Base-by-base conservation (phyloP, 2,888 invertebrate species). In the Cephonodes hylas region DNA sequence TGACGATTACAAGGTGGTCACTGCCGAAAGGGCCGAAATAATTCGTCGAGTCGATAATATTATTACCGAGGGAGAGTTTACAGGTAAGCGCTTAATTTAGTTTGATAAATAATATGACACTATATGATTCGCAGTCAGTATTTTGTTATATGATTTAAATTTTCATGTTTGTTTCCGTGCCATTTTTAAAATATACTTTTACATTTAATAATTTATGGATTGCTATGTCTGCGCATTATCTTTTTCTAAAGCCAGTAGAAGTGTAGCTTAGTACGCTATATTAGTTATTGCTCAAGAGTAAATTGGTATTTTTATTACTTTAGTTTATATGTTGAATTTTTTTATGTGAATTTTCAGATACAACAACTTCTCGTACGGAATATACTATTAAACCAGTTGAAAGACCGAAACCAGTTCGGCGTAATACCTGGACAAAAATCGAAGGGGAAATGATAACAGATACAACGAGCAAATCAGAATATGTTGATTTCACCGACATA, bases 371-470 rank as follows among this genome's bases (percentile, higher is more conserved):
- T 59, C 94, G 95, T 73, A 86, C 93, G 65, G 95, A 95, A 78
- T 96, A 94, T 81, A 95, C 95, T 67, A 94, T 95, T n/a, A 94
- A 94, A 81, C 93, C 94, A 66, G 91, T 93, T 5, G 95, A 95
- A 81, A 89, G 95, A 73, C 93, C 95, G 46, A 93, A 89, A 75
- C 93, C 94, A 63, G 94, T 95, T 57, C 91, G 96, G 70, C 93
- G 96, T 60, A 96, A 96, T 75, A 96, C 96, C 1, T 96, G 95
- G 93, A 96, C 96, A 0, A 96, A 96, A 83, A 88, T 96, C 48
- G 96, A 96, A 85, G 96, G 96, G 31, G 96, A 96, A 62, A 94
- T 96, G 84, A 93, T 85, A 46, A 94, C 94, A 45, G 95, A 95
- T 72, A 96, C 96, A 3, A 96, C 96, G 18, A 93, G 89, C 59